Percentiles rank a stretch among this genome's conserved stretches.
These are phyloP conservation scores for Caenorhabditis panamensis DNA, from an alignment of 2,888 invertebrate species.

Conservation along the genomic window DNA sequence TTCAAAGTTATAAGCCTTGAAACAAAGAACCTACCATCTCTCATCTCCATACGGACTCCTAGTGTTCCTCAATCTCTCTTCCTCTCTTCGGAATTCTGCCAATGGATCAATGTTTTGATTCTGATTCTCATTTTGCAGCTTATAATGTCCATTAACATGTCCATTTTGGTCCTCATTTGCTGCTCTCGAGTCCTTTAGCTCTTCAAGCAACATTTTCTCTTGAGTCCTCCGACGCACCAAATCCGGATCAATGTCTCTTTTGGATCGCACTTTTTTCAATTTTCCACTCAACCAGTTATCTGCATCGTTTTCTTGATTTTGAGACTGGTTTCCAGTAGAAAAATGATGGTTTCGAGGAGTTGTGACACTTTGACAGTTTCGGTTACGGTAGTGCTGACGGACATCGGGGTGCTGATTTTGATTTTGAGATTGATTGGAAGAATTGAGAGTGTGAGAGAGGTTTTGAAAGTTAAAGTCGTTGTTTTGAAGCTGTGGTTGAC, in stretches of 20 bases:
- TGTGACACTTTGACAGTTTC: constrained; percentile 68
- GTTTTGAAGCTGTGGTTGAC: neutral
- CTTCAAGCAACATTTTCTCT: constrained; percentile 82
- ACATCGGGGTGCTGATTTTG: constrained; percentile 3
- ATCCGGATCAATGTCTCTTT: constrained; percentile 74
- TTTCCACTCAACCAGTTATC: constrained; percentile 80
- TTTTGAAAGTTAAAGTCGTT: constrained; percentile 11
- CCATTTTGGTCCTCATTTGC: constrained; percentile 39
- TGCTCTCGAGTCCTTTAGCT: constrained; percentile 72
- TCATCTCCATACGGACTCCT: constrained; percentile 70
- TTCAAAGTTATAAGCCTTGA: neutral
- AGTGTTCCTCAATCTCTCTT: constrained; percentile 74
- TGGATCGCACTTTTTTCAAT: constrained; percentile 72
- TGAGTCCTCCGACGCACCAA: constrained; percentile 78
- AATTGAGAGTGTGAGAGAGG: constrained; percentile 24
- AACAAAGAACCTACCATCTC: constrained; percentile 22
- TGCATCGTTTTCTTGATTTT: constrained; percentile 43
- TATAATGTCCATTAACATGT: constrained; percentile 8
- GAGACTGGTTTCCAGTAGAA: neutral
- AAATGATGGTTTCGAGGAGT: constrained; percentile 27
- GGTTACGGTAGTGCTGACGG: constrained; percentile 61
- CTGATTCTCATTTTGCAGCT: too few relatives aligned
- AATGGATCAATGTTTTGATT: constrained; percentile 69
- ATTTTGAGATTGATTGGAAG: neutral
- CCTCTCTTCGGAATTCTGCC: constrained; percentile 75